phyloP scores from a whole-genome alignment of 1,140 invertebrate genomes.

The Drosophila tsacasi region DNA sequence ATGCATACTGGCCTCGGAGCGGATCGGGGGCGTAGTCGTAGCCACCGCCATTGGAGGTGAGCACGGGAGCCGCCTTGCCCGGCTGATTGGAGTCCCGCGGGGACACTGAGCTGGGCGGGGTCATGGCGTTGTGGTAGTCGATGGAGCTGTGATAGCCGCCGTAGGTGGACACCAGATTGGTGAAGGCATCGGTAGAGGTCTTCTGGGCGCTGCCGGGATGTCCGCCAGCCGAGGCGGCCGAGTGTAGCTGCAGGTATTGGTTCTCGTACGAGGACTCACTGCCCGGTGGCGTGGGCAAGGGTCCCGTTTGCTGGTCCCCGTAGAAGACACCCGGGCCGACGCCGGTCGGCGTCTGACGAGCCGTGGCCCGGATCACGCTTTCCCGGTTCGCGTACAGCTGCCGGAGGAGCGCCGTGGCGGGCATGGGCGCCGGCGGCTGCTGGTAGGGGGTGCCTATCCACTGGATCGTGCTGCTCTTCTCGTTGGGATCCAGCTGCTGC shows the following conservation, averaged over 20 bases:
- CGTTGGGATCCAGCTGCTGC: slow-evolving; percentile 71
- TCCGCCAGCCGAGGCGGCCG: slow-evolving; percentile 85
- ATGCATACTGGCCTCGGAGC: slow-evolving; percentile 74
- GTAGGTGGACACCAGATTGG: slow-evolving; percentile 87
- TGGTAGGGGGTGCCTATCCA: slow-evolving; percentile 95
- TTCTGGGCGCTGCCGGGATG: slow-evolving; percentile 73
- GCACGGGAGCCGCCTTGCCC: slow-evolving; percentile 89
- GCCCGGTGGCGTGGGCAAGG: slow-evolving; percentile 94
- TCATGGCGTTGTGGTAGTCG: slow-evolving; percentile 96
- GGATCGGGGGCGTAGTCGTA: slow-evolving; percentile 80
- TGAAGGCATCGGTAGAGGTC: slow-evolving; percentile 86
- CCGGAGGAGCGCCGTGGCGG: slow-evolving; percentile 94
- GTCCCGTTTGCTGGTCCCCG: slow-evolving; percentile 88
- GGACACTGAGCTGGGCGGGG: slow-evolving; percentile 97
- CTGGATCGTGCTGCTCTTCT: slow-evolving; percentile 92
- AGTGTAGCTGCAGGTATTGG: slow-evolving; percentile 88
- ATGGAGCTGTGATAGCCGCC: slow-evolving; percentile 89
- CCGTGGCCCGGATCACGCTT: slow-evolving; percentile 94
- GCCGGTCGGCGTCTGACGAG: slow-evolving; percentile 83
- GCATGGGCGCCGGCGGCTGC: slow-evolving; percentile 88
- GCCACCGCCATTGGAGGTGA: slow-evolving; percentile 82
- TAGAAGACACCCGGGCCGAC: slow-evolving; percentile 81
- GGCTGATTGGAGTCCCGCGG: slow-evolving; percentile 89
- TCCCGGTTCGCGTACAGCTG: slow-evolving; percentile 97
- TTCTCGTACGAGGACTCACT: slow-evolving; percentile 92